These are phyloP conservation scores for Ophioninae sp. DNA, from an alignment of 2,888 invertebrate genomes.

Conservation along the genomic window DNA sequence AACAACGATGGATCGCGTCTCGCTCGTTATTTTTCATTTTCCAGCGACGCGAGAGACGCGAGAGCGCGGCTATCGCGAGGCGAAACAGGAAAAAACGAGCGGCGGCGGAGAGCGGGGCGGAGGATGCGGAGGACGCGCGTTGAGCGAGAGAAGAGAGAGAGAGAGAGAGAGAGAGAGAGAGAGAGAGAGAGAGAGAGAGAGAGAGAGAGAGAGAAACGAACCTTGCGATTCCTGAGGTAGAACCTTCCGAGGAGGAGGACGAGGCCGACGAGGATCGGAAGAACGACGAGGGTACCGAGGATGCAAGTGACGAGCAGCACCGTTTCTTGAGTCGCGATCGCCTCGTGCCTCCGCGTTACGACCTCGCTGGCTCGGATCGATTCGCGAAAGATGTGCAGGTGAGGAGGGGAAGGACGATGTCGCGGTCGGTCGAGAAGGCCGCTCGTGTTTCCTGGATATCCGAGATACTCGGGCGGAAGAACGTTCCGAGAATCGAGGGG, in stretches of 20 bases:
- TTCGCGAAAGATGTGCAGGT: conserved; percentile 72
- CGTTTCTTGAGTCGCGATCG: conserved; percentile 77
- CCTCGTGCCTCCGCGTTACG: conserved; percentile 78
- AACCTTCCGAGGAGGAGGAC: conserved; percentile 80
- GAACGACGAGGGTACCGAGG: conserved; percentile 80
- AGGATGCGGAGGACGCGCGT: no score
- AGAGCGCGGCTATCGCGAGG: no score
- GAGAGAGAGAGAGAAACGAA: conserved; percentile 61
- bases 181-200: no score
- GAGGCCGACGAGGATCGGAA: conserved; percentile 80
- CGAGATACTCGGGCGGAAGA: conserved; percentile 71
- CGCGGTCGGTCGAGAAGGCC: no score
- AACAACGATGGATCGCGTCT: not conserved
- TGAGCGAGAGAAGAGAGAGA: no score
- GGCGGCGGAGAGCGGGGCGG: no score
- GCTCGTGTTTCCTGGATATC: conserved; percentile 72
- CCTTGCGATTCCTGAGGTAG: conserved; percentile 81
- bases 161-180: no score
- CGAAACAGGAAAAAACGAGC: no score
- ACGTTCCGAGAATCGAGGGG: conserved; percentile 67
- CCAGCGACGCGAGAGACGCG: no score
- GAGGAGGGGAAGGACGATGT: no score
- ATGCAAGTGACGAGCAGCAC: conserved; percentile 80
- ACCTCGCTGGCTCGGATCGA: conserved; percentile 76
- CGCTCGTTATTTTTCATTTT: not conserved